Conservation (phyloP, 2,888 invertebrate genomes). For the Azorinus chamasolen region DNA sequence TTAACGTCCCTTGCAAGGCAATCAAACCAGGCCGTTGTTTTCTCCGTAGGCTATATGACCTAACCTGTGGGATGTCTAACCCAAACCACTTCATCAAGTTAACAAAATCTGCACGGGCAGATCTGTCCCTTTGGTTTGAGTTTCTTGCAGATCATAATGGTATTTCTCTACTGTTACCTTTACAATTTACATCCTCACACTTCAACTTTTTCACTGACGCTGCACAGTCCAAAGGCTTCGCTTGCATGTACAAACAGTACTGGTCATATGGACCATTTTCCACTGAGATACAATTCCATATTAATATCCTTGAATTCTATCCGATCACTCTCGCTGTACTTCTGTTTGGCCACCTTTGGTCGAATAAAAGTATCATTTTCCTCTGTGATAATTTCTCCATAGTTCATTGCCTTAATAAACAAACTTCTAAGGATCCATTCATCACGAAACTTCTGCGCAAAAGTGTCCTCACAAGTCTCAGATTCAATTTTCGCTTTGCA, state of each 20-base stretch:
- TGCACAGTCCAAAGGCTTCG: no score
- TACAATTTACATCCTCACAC: conserved; percentile 3
- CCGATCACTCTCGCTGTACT: conserved; percentile 43
- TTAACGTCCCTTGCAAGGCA: conserved; percentile 39
- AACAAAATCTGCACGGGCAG: not conserved
- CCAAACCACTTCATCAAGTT: conserved; percentile 1
- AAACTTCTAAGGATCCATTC: conserved; percentile 23
- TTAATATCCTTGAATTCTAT: conserved; percentile 29
- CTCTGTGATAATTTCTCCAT: conserved; percentile 61
- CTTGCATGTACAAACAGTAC: no score
- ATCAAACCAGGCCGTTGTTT: conserved; percentile 39
- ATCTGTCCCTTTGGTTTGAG: not conserved
- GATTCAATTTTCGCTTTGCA: conserved; percentile 35
- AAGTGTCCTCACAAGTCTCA: conserved; percentile 35
- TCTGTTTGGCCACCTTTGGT: conserved; percentile 38
- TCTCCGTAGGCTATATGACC: conserved; percentile 25
- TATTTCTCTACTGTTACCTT: conserved; percentile 18
- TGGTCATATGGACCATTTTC: conserved; percentile 1
- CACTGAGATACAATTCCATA: conserved; percentile 14
- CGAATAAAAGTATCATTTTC: conserved; percentile 35
- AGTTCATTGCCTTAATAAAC: conserved; percentile 49
- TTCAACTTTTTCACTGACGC: conserved; percentile 12
- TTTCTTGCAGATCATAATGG: conserved; percentile 14
- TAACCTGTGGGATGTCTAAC: not conserved
- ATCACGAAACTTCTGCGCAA: conserved; percentile 44